phyloP scores from a whole-genome alignment of 2,888 invertebrate genomes.

The Eurytoma adleriae region DNA sequence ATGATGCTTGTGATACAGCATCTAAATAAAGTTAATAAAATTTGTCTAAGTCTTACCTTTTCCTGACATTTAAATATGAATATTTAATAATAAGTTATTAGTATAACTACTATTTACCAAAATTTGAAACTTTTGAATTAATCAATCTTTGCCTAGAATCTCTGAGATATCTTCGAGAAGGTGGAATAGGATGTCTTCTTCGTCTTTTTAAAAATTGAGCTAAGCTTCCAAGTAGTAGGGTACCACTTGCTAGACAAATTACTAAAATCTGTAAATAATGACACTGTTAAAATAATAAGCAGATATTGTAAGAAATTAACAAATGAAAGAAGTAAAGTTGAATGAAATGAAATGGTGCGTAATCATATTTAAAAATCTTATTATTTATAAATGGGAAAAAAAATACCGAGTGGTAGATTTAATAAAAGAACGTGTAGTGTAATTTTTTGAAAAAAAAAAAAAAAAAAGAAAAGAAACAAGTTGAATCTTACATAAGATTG shows the following conservation, averaged over 20 bases:
- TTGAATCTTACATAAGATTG: slow-evolving; percentile 42
- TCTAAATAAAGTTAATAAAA: slow-evolving; percentile 61
- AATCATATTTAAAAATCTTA: slow-evolving; percentile 5
- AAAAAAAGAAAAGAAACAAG: no score
- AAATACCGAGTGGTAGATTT: not conserved
- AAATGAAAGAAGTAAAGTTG: not conserved
- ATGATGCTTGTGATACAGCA: slow-evolving; percentile 72
- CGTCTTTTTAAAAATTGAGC: slow-evolving; percentile 88
- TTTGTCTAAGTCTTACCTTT: not conserved
- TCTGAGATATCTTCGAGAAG: slow-evolving; percentile 67
- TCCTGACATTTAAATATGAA: not conserved
- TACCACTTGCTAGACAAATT: slow-evolving; percentile 86
- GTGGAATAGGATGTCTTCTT: slow-evolving; percentile 69
- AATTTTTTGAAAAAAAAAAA: slow-evolving; percentile 21
- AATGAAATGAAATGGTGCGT: not conserved
- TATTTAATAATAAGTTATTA: not conserved
- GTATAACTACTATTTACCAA: slow-evolving; percentile 69
- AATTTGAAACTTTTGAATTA: slow-evolving; percentile 70
- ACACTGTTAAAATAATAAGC: not conserved
- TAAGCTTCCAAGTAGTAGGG: slow-evolving; percentile 88
- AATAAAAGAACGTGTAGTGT: slow-evolving; percentile 1
- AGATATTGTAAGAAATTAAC: not conserved
- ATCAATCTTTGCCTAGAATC: slow-evolving; percentile 70
- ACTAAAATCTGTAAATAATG: slow-evolving; percentile 80
- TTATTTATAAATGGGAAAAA: slow-evolving; percentile 1